Base-by-base conservation (phyloP, 2,888 invertebrate genomes). In the Pandemis cinnamomeana region DNA sequence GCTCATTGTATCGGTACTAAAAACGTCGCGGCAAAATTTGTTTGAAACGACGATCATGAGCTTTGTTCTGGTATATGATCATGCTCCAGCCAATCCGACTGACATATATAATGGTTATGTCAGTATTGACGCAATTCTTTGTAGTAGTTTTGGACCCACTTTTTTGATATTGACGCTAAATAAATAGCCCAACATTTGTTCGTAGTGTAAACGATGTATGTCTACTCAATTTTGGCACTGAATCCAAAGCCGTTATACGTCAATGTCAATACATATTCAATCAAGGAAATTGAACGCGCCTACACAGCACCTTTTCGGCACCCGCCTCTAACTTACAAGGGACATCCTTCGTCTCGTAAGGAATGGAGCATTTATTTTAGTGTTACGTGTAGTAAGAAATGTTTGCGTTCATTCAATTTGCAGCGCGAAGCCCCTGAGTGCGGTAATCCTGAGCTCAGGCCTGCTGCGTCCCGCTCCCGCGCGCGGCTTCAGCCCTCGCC, bases 381-480 rank as follows among this genome's bases (percentile, higher is more conserved):
- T 74, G 74, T 82, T 82, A 77, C 80, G 80, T 79, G 76, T 79
- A 80, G 78, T 78, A 79, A 84, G 82, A 86, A 85, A 86, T 89
- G 86, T 89, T 88, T 86, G 86, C 86, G 86, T 86, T 92, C 91
- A 91, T 91, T 92, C 89, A 89, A 92, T 92, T 91, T 91, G 89
- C 89, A 86, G 86, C 78, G 86, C 78, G 93, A 93, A 93, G 92
- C 93, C 93, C 88, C 87, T 84, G 85, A 89, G 86, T 88, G 87
- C 85, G 82, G 87, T 92, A 93, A 93, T 92, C 91, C 89, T 78
- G 77, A 82, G 89, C 91, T 91, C 90, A 92, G 87, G 90, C 86
- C 85, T 91, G 89, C 90, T 88, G 89, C 87, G 91, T 84, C 86
- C 90, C 84, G 88, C 86, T 89, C 88, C 86, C 87, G 84, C 84